A percentile compares a stretch with the other conserved stretches of the same genome.
Evolutionary conservation across 2,797 vertebrate species (phyloP).

Genomic region (Aulostomus chinensis): DNA sequence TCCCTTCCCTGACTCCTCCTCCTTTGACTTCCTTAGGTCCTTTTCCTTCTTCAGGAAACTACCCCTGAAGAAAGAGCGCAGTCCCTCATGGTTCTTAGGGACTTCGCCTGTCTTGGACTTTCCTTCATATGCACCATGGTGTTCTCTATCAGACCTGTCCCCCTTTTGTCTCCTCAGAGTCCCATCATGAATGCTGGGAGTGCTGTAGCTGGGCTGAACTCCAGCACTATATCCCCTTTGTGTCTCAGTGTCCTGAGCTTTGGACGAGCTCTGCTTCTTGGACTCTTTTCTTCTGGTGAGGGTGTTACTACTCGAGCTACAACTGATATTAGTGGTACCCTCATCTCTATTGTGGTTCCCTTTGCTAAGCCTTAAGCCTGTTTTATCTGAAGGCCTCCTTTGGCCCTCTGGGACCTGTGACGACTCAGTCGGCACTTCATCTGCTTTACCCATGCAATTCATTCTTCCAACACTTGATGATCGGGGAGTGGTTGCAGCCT

Average conservation of each 20-base stretch:
- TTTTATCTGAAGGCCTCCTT: constrained; percentile 53
- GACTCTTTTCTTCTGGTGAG: constrained; percentile 75
- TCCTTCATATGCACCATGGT: constrained; percentile 34
- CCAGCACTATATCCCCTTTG: constrained; percentile 50
- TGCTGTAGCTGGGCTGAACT: constrained; percentile 52
- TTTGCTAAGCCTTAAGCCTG: constrained; percentile 59
- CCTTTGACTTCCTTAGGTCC: constrained; percentile 62
- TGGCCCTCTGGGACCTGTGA: constrained; percentile 61
- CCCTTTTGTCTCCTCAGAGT: constrained; percentile 52
- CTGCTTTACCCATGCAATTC: constrained; percentile 41
- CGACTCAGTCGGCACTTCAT: constrained; percentile 25
- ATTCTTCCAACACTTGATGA: constrained; percentile 57
- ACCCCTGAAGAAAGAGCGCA: constrained; percentile 80
- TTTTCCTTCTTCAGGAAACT: constrained; percentile 83
- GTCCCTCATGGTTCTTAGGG: constrained; percentile 71
- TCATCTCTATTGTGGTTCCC: constrained; percentile 52
- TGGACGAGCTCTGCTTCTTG: constrained; percentile 64
- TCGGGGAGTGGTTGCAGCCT: constrained; percentile 5
- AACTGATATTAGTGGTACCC: constrained; percentile 27
- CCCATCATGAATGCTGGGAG: constrained; percentile 58
- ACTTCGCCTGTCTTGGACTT: constrained; percentile 62
- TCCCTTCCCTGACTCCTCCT: constrained; percentile 47
- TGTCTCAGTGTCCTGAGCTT: constrained; percentile 42
- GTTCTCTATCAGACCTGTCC: constrained; percentile 33
- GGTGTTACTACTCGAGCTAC: constrained; percentile 60